These are phyloP conservation scores for Drosophila punjabiensis DNA, from an alignment of 1,140 invertebrate genomes.

Conservation along the genomic window DNA sequence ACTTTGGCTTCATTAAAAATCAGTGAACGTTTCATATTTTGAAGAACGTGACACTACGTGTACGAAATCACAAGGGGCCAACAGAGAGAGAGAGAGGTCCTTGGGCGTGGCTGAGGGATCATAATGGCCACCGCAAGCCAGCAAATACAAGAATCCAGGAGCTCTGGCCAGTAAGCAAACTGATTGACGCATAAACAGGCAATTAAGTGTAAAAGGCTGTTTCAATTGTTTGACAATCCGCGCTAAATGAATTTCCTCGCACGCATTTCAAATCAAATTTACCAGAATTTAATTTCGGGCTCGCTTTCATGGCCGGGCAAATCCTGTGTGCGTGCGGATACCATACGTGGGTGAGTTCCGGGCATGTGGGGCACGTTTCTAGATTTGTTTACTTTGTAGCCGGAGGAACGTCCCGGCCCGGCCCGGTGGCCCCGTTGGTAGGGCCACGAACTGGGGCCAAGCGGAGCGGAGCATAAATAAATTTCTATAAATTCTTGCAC, in stretches of 20 bases:
- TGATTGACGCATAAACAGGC: conserved; percentile 81
- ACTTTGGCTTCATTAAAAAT: conserved; percentile 83
- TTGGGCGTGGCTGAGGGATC: conserved; percentile 30
- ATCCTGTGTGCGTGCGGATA: conserved; percentile 48
- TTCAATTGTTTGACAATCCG: conserved; percentile 72
- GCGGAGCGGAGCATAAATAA: conserved; percentile 65
- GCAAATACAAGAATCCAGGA: neutral
- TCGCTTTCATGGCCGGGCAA: conserved; percentile 70
- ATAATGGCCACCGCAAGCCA: conserved; percentile 51
- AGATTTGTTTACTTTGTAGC: conserved; percentile 81
- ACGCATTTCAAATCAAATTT: conserved; percentile 81
- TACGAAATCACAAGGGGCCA: conserved; percentile 45
- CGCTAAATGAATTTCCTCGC: conserved; percentile 77
- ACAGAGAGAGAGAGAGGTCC: conserved; percentile 12
- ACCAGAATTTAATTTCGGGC: conserved; percentile 75
- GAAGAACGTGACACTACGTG: conserved; percentile 81
- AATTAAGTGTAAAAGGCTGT: conserved; percentile 68
- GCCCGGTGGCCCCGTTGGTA: neutral
- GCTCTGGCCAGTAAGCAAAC: conserved; percentile 42
- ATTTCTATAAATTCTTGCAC: conserved; percentile 84
- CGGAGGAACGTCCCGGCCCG: conserved; percentile 18
- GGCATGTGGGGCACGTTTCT: conserved; percentile 67
- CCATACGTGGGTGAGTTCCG: conserved; percentile 31
- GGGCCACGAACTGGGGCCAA: neutral
- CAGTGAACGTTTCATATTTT: conserved; percentile 83